Evolutionary conservation across 1,140 invertebrate genomes (phyloP), one percentile per base, ranked within the genome.

Genomic region (Pseudomyrmex gracilis): DNA sequence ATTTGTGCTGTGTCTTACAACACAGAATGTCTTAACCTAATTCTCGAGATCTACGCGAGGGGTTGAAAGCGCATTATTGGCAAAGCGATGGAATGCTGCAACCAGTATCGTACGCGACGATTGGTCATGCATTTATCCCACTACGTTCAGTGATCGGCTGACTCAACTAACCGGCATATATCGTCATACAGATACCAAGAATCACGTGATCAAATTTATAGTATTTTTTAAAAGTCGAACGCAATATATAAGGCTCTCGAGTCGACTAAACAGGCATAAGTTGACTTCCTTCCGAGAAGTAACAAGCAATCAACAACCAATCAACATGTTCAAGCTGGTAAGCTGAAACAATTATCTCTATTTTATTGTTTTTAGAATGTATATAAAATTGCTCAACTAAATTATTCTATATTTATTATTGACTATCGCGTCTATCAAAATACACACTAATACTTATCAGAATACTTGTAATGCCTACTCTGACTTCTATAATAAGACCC

Each of bases 291-390:
- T 90, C 82, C 92, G 78, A 91, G 85, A 90, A 93, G 93, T 92
- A 92, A 91, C 92, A 87, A 90, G 90, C 82, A 89, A 90, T 71
- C 87, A 82, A 84, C 88, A 90, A 89, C 53, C 64, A 85, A 87
- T 91, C 93, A 94, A 90, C 90, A 94, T 94, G 94, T 94, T 94
- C 93, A 94, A 94, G 93, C 87, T 94, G 94, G 94, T 94, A 93
- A 94, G 94, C 84, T 10, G 45, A 82, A 51, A 34, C 49, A 60
- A n/a, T 17, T 49, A 70, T 7, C 24, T 55, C 22, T 70, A 53
- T 2, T 51, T 3, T 24, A 2, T 58, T 24, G 12, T 13, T 34
- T 55, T 55, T 58, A 34, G 64, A 70, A 47, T 66, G 2, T 51
- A 10, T 51, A 10, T 51, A 22, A 17, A 47, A 68, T 45, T 68